These are phyloP conservation scores for Leptosomus discolor DNA, from an alignment of 2,113 vertebrate genomes.

Conservation along the genomic window DNA sequence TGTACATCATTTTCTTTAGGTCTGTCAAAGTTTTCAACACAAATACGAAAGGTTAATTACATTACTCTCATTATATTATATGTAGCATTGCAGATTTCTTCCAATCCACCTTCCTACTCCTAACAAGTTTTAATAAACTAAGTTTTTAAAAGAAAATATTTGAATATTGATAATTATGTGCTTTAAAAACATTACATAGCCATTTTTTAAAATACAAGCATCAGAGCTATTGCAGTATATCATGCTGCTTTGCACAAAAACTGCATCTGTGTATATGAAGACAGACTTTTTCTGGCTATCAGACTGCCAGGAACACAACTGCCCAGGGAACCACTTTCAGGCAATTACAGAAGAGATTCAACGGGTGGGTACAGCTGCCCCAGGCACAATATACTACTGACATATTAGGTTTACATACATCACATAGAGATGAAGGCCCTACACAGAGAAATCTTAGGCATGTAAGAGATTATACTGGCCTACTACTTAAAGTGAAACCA, in stretches of 20 bases:
- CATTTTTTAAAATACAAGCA: neutral
- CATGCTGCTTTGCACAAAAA: neutral
- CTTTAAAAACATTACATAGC: neutral
- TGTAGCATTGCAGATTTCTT: neutral
- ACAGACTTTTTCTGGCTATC: neutral
- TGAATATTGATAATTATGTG: neutral
- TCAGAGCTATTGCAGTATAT: neutral
- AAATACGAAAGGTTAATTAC: neutral
- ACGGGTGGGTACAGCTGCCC: neutral
- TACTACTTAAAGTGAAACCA: neutral
- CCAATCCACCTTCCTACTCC: neutral
- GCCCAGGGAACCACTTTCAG: neutral
- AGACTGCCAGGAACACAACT: neutral
- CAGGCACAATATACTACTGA: neutral
- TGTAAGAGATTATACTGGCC: neutral
- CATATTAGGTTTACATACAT: neutral
- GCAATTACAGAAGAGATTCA: neutral
- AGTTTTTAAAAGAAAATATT: neutral
- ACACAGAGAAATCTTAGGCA: neutral
- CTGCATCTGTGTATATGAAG: neutral
- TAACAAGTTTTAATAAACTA: neutral
- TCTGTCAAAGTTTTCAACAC: neutral
- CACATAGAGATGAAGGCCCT: neutral
- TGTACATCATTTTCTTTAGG: neutral
- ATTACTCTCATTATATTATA: neutral